phyloP scores from a whole-genome alignment of 2,888 invertebrate species.

The Diaphora mendica region DNA sequence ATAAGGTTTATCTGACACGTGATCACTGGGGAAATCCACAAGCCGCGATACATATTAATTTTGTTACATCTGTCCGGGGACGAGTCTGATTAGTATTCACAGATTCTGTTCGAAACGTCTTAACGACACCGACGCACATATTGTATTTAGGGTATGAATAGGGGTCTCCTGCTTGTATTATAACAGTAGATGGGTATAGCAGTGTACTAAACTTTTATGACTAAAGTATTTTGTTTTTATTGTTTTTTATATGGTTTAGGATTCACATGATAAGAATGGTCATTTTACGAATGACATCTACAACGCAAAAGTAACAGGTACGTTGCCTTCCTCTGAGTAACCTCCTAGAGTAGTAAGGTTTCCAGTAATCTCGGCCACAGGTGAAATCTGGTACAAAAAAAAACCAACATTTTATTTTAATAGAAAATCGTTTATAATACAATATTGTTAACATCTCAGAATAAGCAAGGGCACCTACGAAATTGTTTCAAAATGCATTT shows the following conservation, averaged over 20 bases:
- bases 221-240: background rate
- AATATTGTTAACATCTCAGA: constrained; percentile 9
- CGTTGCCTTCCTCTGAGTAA: no score
- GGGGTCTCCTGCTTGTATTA: constrained; percentile 3
- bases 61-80: constrained; percentile 48
- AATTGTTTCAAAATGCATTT: constrained; percentile 42
- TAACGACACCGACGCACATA: constrained; percentile 12
- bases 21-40: constrained; percentile 57
- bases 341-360: no score
- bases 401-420: background rate
- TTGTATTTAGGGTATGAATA: constrained; percentile 14
- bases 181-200: background rate
- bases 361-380: no score
- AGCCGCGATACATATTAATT: constrained; percentile 57
- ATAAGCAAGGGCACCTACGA: constrained; percentile 15
- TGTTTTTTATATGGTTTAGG: no score
- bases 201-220: background rate
- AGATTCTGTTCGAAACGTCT: constrained; percentile 39
- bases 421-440: background rate
- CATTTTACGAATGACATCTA: no score
- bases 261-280: no score
- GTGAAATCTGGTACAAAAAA: no score
- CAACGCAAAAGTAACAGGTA: background rate
- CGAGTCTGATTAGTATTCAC: constrained; percentile 50
- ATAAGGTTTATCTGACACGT: constrained; percentile 56